phyloP scores from a whole-genome alignment of 2,113 vertebrate species.

The Tragelaphus imberbis region DNA sequence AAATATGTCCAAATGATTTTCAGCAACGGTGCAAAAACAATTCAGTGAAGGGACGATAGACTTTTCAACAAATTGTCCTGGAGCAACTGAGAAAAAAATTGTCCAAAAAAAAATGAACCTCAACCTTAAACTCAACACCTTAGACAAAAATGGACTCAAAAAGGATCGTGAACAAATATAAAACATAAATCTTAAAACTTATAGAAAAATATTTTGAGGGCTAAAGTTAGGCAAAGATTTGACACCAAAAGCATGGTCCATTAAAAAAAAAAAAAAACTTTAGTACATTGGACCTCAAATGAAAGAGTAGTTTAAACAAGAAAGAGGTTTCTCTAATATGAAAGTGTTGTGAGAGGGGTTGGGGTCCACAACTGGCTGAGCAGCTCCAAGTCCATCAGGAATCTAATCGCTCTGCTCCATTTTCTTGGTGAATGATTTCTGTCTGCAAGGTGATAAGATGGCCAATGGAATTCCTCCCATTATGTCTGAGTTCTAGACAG shows the following conservation, averaged over 20 bases:
- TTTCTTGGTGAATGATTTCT: background rate
- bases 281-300: background rate
- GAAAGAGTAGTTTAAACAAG: background rate
- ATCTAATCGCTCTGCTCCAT: background rate
- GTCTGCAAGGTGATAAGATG: background rate
- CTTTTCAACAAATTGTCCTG: background rate
- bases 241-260: background rate
- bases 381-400: background rate
- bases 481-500: background rate
- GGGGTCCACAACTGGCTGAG: background rate
- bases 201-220: background rate
- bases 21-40: background rate
- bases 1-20: background rate
- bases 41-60: background rate
- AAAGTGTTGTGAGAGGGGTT: background rate
- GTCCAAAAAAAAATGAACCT: background rate
- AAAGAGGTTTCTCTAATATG: background rate
- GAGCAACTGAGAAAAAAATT: background rate
- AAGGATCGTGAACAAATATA: background rate
- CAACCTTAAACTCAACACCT: background rate
- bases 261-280: background rate
- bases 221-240: background rate
- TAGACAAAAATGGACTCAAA: background rate
- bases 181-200: background rate
- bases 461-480: background rate